phyloP scores from a whole-genome alignment of 2,888 invertebrate species.

The Anorthoa munda region DNA sequence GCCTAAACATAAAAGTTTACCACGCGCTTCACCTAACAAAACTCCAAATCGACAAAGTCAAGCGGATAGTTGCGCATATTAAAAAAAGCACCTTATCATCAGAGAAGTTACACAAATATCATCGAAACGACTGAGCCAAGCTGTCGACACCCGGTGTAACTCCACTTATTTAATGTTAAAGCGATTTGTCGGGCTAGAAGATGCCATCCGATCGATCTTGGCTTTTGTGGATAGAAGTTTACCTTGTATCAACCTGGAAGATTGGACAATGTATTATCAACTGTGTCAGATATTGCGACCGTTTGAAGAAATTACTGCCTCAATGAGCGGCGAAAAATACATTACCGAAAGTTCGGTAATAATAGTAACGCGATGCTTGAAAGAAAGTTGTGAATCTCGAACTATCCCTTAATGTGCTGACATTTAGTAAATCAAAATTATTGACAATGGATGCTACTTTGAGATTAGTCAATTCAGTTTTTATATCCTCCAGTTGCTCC shows the following conservation, averaged over 20 bases:
- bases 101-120: conserved; percentile 58
- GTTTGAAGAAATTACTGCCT: conserved; percentile 6
- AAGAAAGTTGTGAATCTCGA: conserved; percentile 19
- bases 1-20: conserved; percentile 56
- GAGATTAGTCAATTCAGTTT: too few species aligned
- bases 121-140: conserved; percentile 63
- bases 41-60: conserved; percentile 54
- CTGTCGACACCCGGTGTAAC: conserved; percentile 67
- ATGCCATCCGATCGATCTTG: conserved; percentile 52
- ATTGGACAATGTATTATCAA: background rate
- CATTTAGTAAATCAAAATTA: too few species aligned
- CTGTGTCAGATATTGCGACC: conserved; percentile 4
- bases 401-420: too few species aligned
- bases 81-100: conserved; percentile 60
- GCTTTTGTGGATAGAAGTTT: conserved; percentile 46
- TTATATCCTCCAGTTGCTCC: too few species aligned
- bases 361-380: conserved; percentile 11
- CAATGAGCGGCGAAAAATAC: conserved; percentile 14
- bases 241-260: conserved; percentile 48
- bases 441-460: too few species aligned
- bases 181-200: conserved; percentile 62
- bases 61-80: conserved; percentile 49
- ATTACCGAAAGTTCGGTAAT: background rate
- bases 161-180: conserved; percentile 68
- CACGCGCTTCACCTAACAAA: conserved; percentile 43